Evolutionary conservation across 2,888 invertebrate genomes (phyloP).

Genomic region (Taenaris catops): DNA sequence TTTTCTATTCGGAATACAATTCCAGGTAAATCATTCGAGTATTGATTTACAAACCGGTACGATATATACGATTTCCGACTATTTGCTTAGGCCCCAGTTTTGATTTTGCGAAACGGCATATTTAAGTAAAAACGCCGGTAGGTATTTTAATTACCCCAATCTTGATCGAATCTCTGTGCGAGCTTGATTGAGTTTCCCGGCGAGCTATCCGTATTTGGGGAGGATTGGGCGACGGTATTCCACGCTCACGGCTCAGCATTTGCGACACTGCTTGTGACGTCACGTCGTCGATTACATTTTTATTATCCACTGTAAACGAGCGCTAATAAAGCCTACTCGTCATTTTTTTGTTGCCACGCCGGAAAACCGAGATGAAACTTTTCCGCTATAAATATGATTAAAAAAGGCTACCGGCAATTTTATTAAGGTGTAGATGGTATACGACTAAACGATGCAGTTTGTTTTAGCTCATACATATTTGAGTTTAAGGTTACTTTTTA

Average conservation of each 20-base stretch:
- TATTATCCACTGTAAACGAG: conserved; percentile 64
- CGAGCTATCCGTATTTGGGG: conserved; percentile 67
- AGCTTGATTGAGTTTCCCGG: conserved; percentile 74
- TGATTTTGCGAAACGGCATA: no score
- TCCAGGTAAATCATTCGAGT: no score
- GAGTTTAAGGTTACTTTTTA: no score
- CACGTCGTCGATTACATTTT: conserved; percentile 55
- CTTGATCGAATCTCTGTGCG: conserved; percentile 71
- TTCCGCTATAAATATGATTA: conserved; percentile 22
- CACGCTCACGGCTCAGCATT: conserved; percentile 50
- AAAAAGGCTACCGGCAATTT: conserved; percentile 6
- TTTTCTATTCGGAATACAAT: no score
- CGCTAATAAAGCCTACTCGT: conserved; percentile 58
- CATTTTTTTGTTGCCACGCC: conserved; percentile 39
- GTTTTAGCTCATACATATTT: no score
- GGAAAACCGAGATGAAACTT: conserved; percentile 26
- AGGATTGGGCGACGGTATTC: conserved; percentile 53
- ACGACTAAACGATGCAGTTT: neutral
- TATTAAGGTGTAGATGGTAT: conserved; percentile 2
- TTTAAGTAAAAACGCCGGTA: conserved; percentile 49
- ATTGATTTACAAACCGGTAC: no score
- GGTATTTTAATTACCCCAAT: conserved; percentile 74
- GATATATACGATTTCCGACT: no score
- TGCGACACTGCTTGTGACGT: conserved; percentile 50
- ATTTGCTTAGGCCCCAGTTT: no score